Evolutionary conservation across 2,888 invertebrate species (phyloP), one percentile per base, ranked within the genome.

Genomic region (Spodoptera picta): DNA sequence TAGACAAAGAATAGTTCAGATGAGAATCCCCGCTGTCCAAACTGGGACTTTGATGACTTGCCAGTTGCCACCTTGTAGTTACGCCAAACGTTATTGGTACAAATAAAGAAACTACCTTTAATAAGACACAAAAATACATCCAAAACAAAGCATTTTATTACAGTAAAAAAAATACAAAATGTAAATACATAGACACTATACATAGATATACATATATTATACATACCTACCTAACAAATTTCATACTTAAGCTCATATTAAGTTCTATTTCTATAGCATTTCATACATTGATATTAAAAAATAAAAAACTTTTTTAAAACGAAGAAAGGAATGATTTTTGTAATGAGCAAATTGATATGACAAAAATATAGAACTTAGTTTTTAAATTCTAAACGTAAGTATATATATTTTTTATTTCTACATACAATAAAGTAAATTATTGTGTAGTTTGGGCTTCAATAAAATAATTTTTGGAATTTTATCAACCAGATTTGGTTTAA

Each of bases 121-220:
- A 19, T 2, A 19, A 23, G 24, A 55, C 7, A 56, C 36, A 36
- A 31, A 23, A 31, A 24, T 36, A 36, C 7, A n/a, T 4, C 54
- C 19, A 69, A 59, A 69, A 75, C 69, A 79, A 82, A 76, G 70
- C 76, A 69, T 76, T 67, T 59, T 73, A 81, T 69, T 80, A 71
- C 49, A 76, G 60, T 62, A 69, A 77, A 81, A 75, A 72, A 64
- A 59, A 48, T 70, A 75, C 57, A 77, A 80, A 77, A 72, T 56
- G 68, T 79, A 74, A 79, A 79, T 73, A 68, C 36, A 36, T 36
- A 36, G 36, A 36, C 36, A 36, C 36, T 9, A 36, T 36, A 36
- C 36, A 36, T 36, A 36, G 36, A 14, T 14, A 14, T 14, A n/a
- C n/a, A 71, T 64, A 67, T 31, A 63, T 57, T 65, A 52, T 24